These are phyloP conservation scores for Brenthis hecate DNA, from an alignment of 2,888 invertebrate genomes.

Conservation along the genomic window DNA sequence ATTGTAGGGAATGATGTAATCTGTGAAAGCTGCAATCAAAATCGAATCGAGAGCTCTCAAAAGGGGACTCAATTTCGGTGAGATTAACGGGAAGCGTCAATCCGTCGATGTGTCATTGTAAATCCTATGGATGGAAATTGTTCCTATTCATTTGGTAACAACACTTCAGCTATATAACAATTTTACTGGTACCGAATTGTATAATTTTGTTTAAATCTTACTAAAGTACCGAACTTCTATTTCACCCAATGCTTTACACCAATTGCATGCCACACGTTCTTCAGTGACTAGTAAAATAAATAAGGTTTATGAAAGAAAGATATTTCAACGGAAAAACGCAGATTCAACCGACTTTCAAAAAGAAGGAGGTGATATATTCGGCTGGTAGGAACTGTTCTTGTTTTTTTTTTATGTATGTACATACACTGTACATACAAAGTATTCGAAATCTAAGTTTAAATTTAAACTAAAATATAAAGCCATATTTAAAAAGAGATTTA, in stretches of 20 bases:
- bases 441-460: too few species aligned
- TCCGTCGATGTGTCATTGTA: slow-evolving; percentile 52
- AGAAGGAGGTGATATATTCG: too few species aligned
- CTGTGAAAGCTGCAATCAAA: slow-evolving; percentile 47
- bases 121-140: slow-evolving; percentile 60
- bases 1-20: slow-evolving; percentile 42
- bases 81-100: slow-evolving; percentile 61
- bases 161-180: slow-evolving; percentile 16
- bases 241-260: not conserved
- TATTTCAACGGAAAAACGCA: too few species aligned
- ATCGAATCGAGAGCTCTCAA: slow-evolving; percentile 48
- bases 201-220: not conserved
- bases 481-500: too few species aligned
- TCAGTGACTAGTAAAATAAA: too few species aligned
- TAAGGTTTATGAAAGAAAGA: too few species aligned
- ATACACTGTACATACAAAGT: too few species aligned
- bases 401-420: too few species aligned
- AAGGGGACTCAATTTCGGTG: slow-evolving; percentile 55
- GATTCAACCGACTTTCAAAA: too few species aligned
- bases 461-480: too few species aligned
- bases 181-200: not conserved
- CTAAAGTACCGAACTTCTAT: not conserved
- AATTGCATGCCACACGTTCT: too few species aligned
- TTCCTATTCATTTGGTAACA: slow-evolving; percentile 50
- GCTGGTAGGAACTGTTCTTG: too few species aligned